phyloP scores from a whole-genome alignment of 1,140 invertebrate genomes.

The Venustaconcha ellipsiformis region DNA sequence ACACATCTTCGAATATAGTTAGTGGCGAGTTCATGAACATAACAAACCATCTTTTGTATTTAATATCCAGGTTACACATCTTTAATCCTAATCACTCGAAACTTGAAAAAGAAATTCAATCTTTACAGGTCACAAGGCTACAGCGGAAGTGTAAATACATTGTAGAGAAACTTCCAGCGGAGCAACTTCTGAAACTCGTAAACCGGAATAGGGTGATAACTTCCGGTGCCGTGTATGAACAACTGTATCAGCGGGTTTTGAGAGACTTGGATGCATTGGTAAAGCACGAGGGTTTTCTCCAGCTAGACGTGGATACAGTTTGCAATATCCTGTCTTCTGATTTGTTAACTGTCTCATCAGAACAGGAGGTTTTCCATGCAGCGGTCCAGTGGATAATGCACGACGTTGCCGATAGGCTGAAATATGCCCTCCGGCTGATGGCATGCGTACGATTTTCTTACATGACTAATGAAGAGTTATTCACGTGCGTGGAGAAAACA shows the following conservation, averaged over 20 bases:
- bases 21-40: no score
- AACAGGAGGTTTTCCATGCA: constrained; percentile 42
- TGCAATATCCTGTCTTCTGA: constrained; percentile 27
- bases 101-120: no score
- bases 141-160: background rate
- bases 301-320: constrained; percentile 18
- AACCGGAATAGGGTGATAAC: background rate
- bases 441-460: constrained; percentile 15
- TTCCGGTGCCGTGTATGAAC: background rate
- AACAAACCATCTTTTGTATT: no score
- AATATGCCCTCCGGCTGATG: constrained; percentile 26
- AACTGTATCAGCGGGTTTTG: background rate
- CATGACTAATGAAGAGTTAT: constrained; percentile 12
- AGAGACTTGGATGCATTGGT: constrained; percentile 9
- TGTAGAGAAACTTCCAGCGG: constrained; percentile 1
- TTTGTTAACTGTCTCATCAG: constrained; percentile 3
- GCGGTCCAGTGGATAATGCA: constrained; percentile 40
- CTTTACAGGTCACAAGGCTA: background rate
- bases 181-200: constrained; percentile 14
- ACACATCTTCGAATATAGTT: no score
- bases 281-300: constrained; percentile 12
- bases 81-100: no score
- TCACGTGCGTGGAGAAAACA: constrained; percentile 19
- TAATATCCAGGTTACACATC: no score
- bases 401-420: constrained; percentile 24